Evolutionary conservation across 1,140 invertebrate genomes (phyloP).

Genomic region (Gryon sp.): DNA sequence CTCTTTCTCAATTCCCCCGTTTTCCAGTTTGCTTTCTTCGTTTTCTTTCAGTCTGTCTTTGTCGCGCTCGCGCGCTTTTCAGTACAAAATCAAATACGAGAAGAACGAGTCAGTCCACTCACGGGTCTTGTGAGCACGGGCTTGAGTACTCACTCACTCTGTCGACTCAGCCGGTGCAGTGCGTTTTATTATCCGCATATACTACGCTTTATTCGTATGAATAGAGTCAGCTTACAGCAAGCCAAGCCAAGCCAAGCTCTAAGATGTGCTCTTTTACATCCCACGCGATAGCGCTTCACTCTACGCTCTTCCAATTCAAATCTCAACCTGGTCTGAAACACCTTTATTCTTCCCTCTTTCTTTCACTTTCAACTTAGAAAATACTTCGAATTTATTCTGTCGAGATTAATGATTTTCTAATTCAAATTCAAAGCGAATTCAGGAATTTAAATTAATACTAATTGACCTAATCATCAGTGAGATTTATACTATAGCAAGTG

Average conservation of each 20-base stretch:
- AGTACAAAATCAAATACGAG: slow-evolving; percentile 64
- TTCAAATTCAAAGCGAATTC: too few relatives aligned
- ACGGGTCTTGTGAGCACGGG: slow-evolving; percentile 58
- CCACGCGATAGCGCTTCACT: too few relatives aligned
- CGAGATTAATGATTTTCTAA: too few relatives aligned
- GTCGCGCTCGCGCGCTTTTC: slow-evolving; percentile 45
- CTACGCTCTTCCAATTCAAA: too few relatives aligned
- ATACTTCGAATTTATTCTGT: too few relatives aligned
- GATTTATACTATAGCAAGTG: too few relatives aligned
- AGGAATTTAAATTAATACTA: too few relatives aligned
- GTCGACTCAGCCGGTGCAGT: slow-evolving; percentile 61
- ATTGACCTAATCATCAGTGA: too few relatives aligned
- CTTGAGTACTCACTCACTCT: slow-evolving; percentile 51
- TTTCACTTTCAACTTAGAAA: too few relatives aligned
- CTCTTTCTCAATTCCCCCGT: slow-evolving; percentile 2
- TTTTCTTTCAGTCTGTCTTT: slow-evolving; percentile 35
- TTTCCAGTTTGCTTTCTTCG: slow-evolving; percentile 12
- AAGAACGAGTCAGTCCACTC: slow-evolving; percentile 66
- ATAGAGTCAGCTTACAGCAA: slow-evolving; percentile 37
- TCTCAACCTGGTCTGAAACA: too few relatives aligned
- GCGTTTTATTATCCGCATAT: slow-evolving; percentile 58
- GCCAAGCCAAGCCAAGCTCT: slow-evolving; percentile 1
- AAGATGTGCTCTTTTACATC: slow-evolving; percentile 41
- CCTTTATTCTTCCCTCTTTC: too few relatives aligned
- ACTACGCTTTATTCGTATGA: slow-evolving; percentile 60